Evolutionary conservation across 2,888 invertebrate species (phyloP).

Genomic region (Masnerella sp.): DNA sequence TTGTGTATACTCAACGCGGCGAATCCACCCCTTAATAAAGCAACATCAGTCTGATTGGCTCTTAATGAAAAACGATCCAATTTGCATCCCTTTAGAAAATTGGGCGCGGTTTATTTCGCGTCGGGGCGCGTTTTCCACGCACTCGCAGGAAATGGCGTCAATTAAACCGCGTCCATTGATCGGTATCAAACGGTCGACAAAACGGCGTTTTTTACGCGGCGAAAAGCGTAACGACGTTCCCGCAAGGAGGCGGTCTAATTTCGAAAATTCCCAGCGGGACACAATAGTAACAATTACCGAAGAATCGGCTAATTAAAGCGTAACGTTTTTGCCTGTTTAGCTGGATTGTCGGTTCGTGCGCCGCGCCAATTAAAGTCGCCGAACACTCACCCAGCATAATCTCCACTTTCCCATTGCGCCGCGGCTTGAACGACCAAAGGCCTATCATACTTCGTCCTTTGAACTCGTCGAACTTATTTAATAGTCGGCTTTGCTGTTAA

Average conservation of each 20-base stretch:
- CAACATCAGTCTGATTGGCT: no score
- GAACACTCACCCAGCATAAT: conserved; percentile 83
- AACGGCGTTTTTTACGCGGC: conserved; percentile 1
- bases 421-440: conserved; percentile 82
- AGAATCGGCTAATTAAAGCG: conserved; percentile 55
- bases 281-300: conserved; percentile 49
- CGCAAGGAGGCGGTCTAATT: conserved; percentile 38
- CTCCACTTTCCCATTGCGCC: conserved; percentile 84
- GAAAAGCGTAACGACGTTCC: not conserved
- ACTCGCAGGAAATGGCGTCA: no score
- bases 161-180: no score
- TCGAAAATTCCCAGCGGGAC: conserved; percentile 49
- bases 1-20: no score
- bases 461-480: conserved; percentile 44
- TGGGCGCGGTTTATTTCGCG: no score
- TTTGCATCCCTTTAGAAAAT: no score
- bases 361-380: conserved; percentile 53
- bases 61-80: no score
- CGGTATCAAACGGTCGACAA: not conserved
- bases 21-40: no score
- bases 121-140: no score
- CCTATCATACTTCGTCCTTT: conserved; percentile 79
- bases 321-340: conserved; percentile 54
- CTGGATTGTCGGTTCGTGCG: conserved; percentile 54
- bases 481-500: conserved; percentile 16